phyloP scores from a whole-genome alignment of 2,113 vertebrate genomes.

The Brachyistius frenatus region DNA sequence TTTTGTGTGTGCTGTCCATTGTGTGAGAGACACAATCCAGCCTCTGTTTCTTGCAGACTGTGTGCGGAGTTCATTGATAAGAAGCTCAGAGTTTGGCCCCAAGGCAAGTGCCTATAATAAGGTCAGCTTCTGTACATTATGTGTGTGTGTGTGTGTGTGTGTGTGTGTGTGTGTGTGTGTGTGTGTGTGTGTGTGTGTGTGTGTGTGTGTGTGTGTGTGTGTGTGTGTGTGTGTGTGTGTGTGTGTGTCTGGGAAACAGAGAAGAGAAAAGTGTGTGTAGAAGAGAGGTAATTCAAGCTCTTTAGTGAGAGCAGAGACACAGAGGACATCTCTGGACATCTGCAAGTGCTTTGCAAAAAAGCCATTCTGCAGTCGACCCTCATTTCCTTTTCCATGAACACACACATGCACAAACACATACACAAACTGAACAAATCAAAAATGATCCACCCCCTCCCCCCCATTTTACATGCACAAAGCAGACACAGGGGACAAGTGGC shows the following conservation, averaged over 20 bases:
- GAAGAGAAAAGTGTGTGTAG: background rate
- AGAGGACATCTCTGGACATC: constrained; percentile 77
- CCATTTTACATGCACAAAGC: constrained; percentile 81
- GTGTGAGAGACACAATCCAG: constrained; percentile 24
- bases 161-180: constrained; percentile 4
- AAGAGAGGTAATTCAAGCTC: constrained; percentile 71
- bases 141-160: constrained; percentile 15
- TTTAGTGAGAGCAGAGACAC: constrained; percentile 64
- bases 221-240: constrained; percentile 13
- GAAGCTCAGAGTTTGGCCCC: constrained; percentile 40
- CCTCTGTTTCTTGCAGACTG: constrained; percentile 30
- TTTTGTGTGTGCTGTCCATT: constrained; percentile 7
- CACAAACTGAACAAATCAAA: constrained; percentile 67
- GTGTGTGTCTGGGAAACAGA: background rate
- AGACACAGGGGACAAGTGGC: constrained; percentile 84
- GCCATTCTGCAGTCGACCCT: constrained; percentile 51
- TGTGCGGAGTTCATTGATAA: constrained; percentile 56
- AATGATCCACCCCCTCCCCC: constrained; percentile 63
- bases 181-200: background rate
- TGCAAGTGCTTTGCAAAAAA: constrained; percentile 77
- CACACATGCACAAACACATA: constrained; percentile 50
- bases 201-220: background rate
- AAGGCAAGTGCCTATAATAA: constrained; percentile 26
- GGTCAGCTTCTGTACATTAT: constrained; percentile 50
- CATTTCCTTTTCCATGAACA: constrained; percentile 63